A percentile compares a stretch with the other conserved stretches of the same genome.
Evolutionary conservation across 2,888 invertebrate genomes (phyloP).

Genomic region (Lasioglossum marginatum): DNA sequence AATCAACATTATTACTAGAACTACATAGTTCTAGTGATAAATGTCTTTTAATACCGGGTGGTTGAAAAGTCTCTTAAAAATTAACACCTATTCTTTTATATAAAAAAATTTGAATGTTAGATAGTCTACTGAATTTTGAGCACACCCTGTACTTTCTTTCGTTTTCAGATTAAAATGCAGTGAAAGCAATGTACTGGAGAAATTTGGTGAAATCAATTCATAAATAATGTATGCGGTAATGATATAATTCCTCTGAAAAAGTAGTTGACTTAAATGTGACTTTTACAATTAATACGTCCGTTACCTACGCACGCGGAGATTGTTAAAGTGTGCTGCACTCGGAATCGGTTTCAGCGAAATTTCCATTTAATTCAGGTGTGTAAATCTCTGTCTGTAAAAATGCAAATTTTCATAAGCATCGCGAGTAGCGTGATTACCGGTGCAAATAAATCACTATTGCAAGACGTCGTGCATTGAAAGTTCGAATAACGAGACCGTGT

Average conservation of each 20-base stretch:
- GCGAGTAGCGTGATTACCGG: neutral
- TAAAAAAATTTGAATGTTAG: neutral
- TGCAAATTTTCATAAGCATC: conserved; percentile 35
- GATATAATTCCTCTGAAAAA: neutral
- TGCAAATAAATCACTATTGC: neutral
- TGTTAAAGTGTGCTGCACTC: neutral
- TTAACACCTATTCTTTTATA: neutral
- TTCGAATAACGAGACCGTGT: neutral
- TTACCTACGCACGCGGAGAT: neutral
- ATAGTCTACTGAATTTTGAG: neutral
- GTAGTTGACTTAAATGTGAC: neutral
- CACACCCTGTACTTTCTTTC: neutral
- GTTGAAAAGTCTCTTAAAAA: neutral
- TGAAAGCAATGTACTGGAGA: neutral
- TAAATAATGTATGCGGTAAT: neutral
- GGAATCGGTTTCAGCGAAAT: neutral
- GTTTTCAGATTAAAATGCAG: neutral
- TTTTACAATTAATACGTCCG: neutral
- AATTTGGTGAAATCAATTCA: neutral
- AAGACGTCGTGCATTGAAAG: neutral
- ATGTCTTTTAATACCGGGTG: neutral
- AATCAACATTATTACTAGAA: neutral
- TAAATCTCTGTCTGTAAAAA: neutral
- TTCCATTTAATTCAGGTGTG: neutral
- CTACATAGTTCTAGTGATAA: neutral